These are phyloP conservation scores for Sandelia bainsii DNA, from an alignment of 2,797 vertebrate species.

Conservation along the genomic window DNA sequence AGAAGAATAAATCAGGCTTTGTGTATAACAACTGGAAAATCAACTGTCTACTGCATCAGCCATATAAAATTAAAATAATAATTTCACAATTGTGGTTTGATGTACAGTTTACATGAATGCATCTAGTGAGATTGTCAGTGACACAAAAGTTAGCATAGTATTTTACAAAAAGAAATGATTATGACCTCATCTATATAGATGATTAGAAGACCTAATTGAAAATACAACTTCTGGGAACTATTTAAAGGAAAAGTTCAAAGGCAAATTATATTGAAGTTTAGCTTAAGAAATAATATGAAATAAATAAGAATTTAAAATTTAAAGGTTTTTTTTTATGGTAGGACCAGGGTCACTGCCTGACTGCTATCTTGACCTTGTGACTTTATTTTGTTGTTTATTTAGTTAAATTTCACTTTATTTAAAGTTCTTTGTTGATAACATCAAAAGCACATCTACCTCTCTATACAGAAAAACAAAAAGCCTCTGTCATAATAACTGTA, in stretches of 20 bases:
- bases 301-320: no score
- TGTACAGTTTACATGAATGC: neutral
- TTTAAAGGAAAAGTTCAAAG: neutral
- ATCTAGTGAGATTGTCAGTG: conserved; percentile 1
- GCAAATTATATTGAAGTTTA: neutral
- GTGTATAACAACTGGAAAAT: neutral
- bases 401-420: conserved; percentile 42
- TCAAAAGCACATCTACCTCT: conserved; percentile 43
- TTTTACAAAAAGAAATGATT: neutral
- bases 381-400: conserved; percentile 42
- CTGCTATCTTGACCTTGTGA: conserved; percentile 14
- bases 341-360: conserved; percentile 17
- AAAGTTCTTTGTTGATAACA: conserved; percentile 44
- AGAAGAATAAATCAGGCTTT: neutral
- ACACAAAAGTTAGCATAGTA: neutral
- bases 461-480: neutral
- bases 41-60: neutral
- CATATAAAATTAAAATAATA: neutral
- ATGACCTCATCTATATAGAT: neutral
- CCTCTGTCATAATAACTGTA: conserved; percentile 60
- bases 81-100: no score
- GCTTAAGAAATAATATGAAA: no score
- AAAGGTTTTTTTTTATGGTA: no score
- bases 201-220: neutral
- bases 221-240: neutral